Evolutionary conservation across 53 echinoderm and acorn worm species (phyloP).

Genomic region (Echinometra lucunter): DNA sequence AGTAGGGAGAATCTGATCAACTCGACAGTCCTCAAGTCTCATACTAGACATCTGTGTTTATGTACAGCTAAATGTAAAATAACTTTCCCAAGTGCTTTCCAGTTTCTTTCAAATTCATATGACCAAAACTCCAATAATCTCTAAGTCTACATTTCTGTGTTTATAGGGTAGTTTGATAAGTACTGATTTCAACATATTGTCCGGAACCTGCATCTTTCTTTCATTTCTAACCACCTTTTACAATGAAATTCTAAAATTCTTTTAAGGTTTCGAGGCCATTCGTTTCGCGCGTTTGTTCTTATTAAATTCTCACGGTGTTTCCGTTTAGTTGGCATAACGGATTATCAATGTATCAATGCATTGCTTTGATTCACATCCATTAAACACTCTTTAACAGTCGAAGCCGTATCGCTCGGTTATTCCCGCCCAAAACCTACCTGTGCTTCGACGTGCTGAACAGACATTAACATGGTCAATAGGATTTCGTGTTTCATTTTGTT

Average conservation of each 20-base stretch:
- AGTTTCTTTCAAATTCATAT: too few species aligned
- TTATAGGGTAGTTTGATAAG: too few species aligned
- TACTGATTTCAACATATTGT: too few species aligned
- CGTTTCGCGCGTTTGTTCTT: neutral
- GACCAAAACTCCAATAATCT: too few species aligned
- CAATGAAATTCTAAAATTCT: neutral
- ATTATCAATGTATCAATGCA: conserved; percentile 12
- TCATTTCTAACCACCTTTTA: too few species aligned
- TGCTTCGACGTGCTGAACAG: neutral
- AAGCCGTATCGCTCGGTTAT: neutral
- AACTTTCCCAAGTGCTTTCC: too few species aligned
- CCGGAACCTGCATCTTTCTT: too few species aligned
- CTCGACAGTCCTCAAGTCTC: too few species aligned
- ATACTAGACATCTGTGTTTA: too few species aligned
- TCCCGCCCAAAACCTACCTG: neutral
- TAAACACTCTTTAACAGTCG: neutral
- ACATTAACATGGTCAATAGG: neutral
- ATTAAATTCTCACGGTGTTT: neutral
- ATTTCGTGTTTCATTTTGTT: neutral
- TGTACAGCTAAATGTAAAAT: too few species aligned
- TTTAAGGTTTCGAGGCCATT: neutral
- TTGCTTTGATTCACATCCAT: conserved; percentile 23
- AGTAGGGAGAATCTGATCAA: too few species aligned
- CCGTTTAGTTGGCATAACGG: neutral
- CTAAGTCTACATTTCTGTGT: too few species aligned